Evolutionary conservation across 2,797 vertebrate species (phyloP).

Genomic region (Aeoliscus strigatus): DNA sequence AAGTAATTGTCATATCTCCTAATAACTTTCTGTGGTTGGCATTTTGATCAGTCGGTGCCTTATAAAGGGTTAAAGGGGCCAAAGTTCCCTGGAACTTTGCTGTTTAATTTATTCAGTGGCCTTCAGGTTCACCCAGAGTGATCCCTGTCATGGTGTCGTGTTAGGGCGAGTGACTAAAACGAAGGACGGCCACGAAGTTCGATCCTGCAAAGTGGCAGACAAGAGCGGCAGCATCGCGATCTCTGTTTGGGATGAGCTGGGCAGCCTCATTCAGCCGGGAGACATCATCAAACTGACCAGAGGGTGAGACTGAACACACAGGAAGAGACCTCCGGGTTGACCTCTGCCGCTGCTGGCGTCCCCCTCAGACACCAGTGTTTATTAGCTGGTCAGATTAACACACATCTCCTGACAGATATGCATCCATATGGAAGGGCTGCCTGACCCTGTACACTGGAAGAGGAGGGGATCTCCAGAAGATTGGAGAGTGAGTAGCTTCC

Average conservation of each 20-base stretch:
- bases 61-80: no score
- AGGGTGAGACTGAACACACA: constrained; percentile 76
- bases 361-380: no score
- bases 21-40: no score
- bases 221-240: constrained; percentile 97
- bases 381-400: no score
- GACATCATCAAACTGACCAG: constrained; percentile 96
- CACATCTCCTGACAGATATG: constrained; percentile 88
- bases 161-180: constrained; percentile 96
- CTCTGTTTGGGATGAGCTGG: constrained; percentile 97
- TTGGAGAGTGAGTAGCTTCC: constrained; percentile 92
- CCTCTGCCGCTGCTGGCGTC: no score
- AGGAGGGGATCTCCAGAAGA: constrained; percentile 96
- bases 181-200: constrained; percentile 96
- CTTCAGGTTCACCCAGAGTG: no score
- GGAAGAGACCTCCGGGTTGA: no score
- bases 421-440: constrained; percentile 97
- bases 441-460: constrained; percentile 95
- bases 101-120: no score
- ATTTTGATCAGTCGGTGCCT: no score
- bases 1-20: no score
- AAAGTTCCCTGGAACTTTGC: no score
- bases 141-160: not conserved
- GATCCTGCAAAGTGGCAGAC: constrained; percentile 96
- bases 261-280: constrained; percentile 91